phyloP scores from a whole-genome alignment of 2,113 vertebrate species.

The Oenanthe oenanthe region DNA sequence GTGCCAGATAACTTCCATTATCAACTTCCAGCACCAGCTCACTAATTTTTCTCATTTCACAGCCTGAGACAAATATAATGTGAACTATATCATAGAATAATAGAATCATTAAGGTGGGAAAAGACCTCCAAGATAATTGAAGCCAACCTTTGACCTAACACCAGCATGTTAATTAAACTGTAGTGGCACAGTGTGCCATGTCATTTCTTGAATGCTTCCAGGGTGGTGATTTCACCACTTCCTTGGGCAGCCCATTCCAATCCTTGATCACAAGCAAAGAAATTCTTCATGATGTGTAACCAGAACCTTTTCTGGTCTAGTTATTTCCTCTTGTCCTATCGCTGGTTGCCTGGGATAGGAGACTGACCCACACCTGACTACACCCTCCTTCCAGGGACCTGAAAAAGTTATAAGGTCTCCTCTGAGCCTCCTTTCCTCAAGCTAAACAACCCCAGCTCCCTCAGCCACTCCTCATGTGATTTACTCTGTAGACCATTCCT shows the following conservation, averaged over 20 bases:
- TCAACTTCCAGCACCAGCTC: neutral
- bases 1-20: neutral
- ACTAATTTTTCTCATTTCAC: neutral
- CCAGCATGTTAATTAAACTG: neutral
- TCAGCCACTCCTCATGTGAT: neutral
- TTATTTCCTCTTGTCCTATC: neutral
- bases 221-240: neutral
- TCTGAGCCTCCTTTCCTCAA: neutral
- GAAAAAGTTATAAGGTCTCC: neutral
- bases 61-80: neutral
- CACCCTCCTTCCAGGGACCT: neutral
- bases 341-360: neutral
- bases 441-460: neutral
- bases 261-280: rapidly evolving
- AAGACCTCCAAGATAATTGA: neutral
- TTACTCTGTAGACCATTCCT: neutral
- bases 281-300: neutral
- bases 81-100: neutral
- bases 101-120: neutral
- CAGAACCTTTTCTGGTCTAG: neutral
- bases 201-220: neutral
- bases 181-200: rapidly evolving
- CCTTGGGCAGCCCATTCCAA: neutral
- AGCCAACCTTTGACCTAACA: neutral
- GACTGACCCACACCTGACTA: neutral